phyloP scores from a whole-genome alignment of 1,140 invertebrate genomes.

The Sitophilus oryzae region DNA sequence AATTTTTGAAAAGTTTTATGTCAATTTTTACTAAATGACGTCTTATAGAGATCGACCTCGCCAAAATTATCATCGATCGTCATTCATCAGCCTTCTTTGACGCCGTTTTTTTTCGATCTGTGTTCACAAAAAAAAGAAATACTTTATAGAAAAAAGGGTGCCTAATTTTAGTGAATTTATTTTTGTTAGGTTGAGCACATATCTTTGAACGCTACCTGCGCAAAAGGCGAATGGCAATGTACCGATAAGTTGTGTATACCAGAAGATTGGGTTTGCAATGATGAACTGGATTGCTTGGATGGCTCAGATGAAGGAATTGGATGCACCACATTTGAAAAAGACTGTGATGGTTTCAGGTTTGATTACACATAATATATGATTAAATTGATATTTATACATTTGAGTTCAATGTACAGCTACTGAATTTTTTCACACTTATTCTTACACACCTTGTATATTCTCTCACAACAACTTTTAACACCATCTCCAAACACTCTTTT shows the following conservation, averaged over 20 bases:
- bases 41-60: not conserved
- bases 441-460: too few species aligned
- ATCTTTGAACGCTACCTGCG: conserved; percentile 25
- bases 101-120: too few species aligned
- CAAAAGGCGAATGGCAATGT: conserved; percentile 42
- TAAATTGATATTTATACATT: not conserved
- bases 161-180: not conserved
- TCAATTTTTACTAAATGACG: not conserved
- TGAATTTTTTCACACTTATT: not conserved
- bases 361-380: too few species aligned
- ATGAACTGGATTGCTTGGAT: conserved; percentile 61
- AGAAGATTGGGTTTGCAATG: conserved; percentile 53
- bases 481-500: too few species aligned
- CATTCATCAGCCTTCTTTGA: too few species aligned
- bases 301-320: conserved; percentile 55
- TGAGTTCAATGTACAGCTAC: not conserved
- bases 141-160: not conserved
- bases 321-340: conserved; percentile 28
- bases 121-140: not conserved
- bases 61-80: too few species aligned
- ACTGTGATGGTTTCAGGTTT: conserved; percentile 43
- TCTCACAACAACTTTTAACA: too few species aligned
- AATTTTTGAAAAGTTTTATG: too few species aligned
- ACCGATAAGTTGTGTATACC: conserved; percentile 52
- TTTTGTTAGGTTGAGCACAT: conserved; percentile 6